Evolutionary conservation across 2,797 vertebrate species (phyloP).

Genomic region (Typhlichthys eigenmanni): DNA sequence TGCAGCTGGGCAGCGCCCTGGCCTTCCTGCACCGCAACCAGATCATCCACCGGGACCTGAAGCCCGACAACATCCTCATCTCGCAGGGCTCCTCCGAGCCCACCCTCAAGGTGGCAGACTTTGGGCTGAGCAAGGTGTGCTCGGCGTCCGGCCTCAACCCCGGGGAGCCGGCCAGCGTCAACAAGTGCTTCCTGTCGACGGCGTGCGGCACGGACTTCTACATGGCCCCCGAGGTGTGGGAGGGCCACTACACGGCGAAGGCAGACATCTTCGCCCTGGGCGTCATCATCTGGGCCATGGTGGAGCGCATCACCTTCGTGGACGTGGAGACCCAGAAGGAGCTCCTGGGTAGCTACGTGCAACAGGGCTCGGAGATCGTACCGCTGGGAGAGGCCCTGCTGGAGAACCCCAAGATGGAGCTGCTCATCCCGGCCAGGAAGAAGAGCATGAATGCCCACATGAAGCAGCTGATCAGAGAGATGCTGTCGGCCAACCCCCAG

Average conservation of each 20-base stretch:
- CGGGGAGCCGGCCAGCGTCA: slow-evolving; percentile 90
- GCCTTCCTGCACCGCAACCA: slow-evolving; percentile 97
- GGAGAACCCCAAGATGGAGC: slow-evolving; percentile 96
- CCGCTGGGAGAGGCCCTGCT: slow-evolving; percentile 93
- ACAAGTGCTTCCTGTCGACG: slow-evolving; percentile 94
- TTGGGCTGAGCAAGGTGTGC: slow-evolving; percentile 95
- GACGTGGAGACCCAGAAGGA: slow-evolving; percentile 94
- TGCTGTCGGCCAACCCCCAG: slow-evolving; percentile 95
- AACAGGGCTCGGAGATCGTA: slow-evolving; percentile 89
- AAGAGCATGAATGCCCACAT: slow-evolving; percentile 93
- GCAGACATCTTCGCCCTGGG: slow-evolving; percentile 96
- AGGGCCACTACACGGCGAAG: slow-evolving; percentile 96
- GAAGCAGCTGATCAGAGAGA: slow-evolving; percentile 94
- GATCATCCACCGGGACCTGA: slow-evolving; percentile 96
- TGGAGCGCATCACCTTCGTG: slow-evolving; percentile 94
- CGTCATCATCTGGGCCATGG: slow-evolving; percentile 97
- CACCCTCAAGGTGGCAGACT: slow-evolving; percentile 96
- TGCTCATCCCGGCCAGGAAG: slow-evolving; percentile 91
- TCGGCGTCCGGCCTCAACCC: slow-evolving; percentile 88
- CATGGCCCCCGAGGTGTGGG: slow-evolving; percentile 97
- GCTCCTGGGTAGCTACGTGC: slow-evolving; percentile 91
- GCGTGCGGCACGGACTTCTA: slow-evolving; percentile 97
- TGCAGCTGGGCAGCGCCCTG: slow-evolving; percentile 94
- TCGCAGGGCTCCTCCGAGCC: slow-evolving; percentile 87
- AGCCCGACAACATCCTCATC: slow-evolving; percentile 97